Evolutionary conservation across 2,797 vertebrate species (phyloP), one percentile per base, ranked within the genome.

Genomic region (Sebastes matsubarae): DNA sequence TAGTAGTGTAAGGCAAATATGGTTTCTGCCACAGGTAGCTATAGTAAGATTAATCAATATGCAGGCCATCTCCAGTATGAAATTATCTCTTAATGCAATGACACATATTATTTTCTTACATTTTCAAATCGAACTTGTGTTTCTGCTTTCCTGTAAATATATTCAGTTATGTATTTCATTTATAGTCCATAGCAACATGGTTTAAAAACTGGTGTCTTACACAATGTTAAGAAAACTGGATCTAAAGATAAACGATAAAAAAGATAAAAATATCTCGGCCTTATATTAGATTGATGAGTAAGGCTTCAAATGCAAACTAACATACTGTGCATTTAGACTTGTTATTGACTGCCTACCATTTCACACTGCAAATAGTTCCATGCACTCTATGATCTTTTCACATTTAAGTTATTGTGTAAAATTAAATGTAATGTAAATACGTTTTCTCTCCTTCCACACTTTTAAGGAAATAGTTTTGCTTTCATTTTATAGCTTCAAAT

Each of bases 271-370:
- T 54, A 54, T 54, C 8, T 34, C 32, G 3, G 32, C 32, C 36
- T 54, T 54, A 54, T n/a, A 54, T 54, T 50, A 50, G 46, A 50
- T 50, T 20, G 18, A 0, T 50, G 18, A 50, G 46, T 3, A 50
- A 50, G 46, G 18, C n/a, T 22, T 20, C 50, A 52, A 20, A 52
- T 52, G 0, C 0, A 52, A n/a, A 52, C 20, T 52, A 0, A 10
- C 7, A n/a, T 52, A n/a, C 18, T n/a, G 50, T 52, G 4, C 18
- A 52, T 52, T 52, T 52, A 52, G 50, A n/a, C 50, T 52, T 52
- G 5, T 20, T 52, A 52, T n/a, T 20, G 50, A n/a, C 50, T 52
- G n/a, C 46, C 7, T 50, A 50, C 7, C 7, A 50, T 50, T 50
- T 50, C 18, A 50, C 18, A 20, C 0, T 50, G 46, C 46, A 22